These are phyloP conservation scores for Coendou prehensilis DNA, from an alignment of 2,797 vertebrate species.

Conservation along the genomic window DNA sequence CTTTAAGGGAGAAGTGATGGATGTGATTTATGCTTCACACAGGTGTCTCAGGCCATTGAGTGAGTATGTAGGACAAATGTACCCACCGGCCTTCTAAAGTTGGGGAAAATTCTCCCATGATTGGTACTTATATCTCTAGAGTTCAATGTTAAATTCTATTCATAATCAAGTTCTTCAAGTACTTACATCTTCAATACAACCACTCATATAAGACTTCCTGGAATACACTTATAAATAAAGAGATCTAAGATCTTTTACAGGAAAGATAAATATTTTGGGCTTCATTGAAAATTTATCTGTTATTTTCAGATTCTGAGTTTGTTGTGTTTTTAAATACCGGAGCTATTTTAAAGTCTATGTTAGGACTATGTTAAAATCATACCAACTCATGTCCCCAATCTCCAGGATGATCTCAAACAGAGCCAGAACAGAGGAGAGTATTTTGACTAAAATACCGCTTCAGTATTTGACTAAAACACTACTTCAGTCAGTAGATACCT, in stretches of 20 bases:
- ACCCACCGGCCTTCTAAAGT: accelerated
- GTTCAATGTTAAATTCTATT: neutral
- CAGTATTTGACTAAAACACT: too few species aligned
- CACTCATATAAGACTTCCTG: neutral
- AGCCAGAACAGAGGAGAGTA: neutral
- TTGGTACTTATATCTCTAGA: neutral
- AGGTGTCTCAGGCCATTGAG: neutral
- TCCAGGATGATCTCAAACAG: neutral
- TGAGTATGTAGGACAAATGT: neutral
- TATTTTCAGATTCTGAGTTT: neutral
- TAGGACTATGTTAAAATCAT: neutral
- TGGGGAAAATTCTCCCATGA: neutral
- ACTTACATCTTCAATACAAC: neutral
- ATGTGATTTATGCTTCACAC: neutral
- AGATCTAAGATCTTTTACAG: neutral
- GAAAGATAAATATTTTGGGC: neutral
- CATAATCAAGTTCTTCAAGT: neutral
- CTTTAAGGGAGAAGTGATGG: neutral
- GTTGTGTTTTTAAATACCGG: neutral
- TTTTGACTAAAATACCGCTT: neutral
- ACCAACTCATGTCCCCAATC: neutral
- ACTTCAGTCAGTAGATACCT: neutral
- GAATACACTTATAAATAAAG: neutral
- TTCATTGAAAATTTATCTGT: neutral
- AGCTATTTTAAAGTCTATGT: neutral